Conservation (phyloP, 2,797 vertebrate species). For the Eulemur albifrons region DNA sequence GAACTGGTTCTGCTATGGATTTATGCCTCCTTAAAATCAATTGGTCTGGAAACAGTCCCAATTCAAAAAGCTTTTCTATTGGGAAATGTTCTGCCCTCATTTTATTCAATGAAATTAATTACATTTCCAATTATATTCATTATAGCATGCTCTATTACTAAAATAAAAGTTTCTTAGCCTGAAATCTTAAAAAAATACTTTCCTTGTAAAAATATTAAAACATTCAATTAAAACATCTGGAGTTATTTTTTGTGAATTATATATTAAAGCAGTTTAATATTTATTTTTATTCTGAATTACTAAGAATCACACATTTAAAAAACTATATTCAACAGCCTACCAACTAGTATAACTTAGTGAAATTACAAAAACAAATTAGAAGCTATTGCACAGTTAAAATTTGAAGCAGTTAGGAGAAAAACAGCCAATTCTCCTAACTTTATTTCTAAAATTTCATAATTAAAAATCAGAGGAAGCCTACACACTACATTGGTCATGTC, state of each 20-base stretch:
- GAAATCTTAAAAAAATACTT: not conserved
- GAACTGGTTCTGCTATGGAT: not conserved
- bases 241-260: not conserved
- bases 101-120: conserved; percentile 29
- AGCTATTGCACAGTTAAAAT: not conserved
- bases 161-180: not conserved
- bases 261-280: not conserved
- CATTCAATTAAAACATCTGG: not conserved
- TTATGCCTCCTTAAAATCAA: conserved; percentile 41
- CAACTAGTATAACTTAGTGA: not conserved
- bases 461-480: not conserved
- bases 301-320: not conserved
- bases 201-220: conserved; percentile 8
- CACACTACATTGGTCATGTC: not conserved
- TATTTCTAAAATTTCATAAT: conserved; percentile 20
- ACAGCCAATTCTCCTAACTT: not conserved
- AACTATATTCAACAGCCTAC: not conserved
- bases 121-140: not conserved
- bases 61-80: not conserved
- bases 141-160: not conserved
- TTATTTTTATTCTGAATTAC: not conserved
- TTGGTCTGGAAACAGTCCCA: not conserved
- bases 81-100: not conserved
- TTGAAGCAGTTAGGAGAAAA: not conserved
- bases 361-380: conserved; percentile 25